phyloP scores from a whole-genome alignment of 2,113 vertebrate species.

The Coracopsis vasa region DNA sequence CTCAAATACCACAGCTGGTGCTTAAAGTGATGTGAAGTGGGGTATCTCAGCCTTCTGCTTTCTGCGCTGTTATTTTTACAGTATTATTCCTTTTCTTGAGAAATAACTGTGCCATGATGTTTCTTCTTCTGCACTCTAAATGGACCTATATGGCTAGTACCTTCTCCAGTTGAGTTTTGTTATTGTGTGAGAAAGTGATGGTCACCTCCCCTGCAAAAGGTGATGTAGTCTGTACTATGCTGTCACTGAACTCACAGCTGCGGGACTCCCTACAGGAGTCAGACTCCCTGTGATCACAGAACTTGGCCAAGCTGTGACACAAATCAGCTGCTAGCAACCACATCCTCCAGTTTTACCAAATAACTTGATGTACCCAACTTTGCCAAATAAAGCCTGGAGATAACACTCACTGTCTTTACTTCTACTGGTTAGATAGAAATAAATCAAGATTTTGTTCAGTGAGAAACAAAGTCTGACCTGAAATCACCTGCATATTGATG shows the following conservation, averaged over 20 bases:
- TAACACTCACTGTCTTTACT: background rate
- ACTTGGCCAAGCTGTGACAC: background rate
- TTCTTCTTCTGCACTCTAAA: background rate
- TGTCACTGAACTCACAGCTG: background rate
- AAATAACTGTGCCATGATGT: background rate
- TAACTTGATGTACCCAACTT: background rate
- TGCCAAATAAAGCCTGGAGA: background rate
- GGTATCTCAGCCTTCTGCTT: background rate
- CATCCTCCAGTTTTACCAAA: background rate
- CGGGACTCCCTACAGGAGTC: background rate
- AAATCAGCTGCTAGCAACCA: background rate
- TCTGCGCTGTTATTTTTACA: background rate
- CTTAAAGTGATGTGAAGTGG: background rate
- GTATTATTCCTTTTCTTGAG: background rate
- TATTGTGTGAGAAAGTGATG: background rate
- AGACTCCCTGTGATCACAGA: background rate
- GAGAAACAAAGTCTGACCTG: background rate
- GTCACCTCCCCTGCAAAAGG: background rate
- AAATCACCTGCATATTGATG: background rate
- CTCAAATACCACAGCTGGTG: background rate
- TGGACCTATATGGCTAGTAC: background rate
- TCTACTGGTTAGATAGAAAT: background rate
- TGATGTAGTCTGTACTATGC: background rate
- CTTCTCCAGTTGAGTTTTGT: background rate
- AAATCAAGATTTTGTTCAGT: background rate